Conservation (phyloP, 1,140 invertebrate genomes). For the Brachionus rotundiformis region DNA sequence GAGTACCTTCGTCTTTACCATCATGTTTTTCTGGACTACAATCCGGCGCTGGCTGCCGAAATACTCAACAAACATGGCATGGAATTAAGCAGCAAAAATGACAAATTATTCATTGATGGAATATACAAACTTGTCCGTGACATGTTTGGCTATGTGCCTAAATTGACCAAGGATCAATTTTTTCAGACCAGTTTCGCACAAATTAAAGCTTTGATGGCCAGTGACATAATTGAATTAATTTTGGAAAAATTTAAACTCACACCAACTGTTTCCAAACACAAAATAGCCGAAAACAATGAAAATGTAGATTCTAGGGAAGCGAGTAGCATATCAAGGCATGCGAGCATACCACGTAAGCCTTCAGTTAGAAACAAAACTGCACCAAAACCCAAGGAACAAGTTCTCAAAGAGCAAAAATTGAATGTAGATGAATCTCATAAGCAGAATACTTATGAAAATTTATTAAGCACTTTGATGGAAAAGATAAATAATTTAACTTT, state of each 20-base stretch:
- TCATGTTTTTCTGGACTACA: constrained; percentile 43
- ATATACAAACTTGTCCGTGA: constrained; percentile 49
- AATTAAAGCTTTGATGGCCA: constrained; percentile 40
- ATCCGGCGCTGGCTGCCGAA: not conserved
- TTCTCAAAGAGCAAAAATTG: constrained; percentile 5
- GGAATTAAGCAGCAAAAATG: constrained; percentile 49
- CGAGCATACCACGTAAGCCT: not conserved
- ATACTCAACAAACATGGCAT: constrained; percentile 24
- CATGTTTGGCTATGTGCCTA: constrained; percentile 37
- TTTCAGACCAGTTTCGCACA: constrained; percentile 49
- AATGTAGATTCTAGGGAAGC: not conserved
- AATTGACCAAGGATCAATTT: constrained; percentile 51
- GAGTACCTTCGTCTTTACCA: constrained; percentile 39
- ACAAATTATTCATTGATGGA: constrained; percentile 48
- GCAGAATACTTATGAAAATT: not conserved
- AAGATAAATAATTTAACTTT: constrained; percentile 28
- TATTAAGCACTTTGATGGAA: constrained; percentile 36
- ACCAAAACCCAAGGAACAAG: not conserved
- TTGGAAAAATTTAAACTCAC: constrained; percentile 9
- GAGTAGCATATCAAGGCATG: not conserved
- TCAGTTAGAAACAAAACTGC: not conserved
- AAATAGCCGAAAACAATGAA: not conserved
- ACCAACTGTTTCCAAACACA: not conserved
- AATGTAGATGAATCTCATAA: not conserved
- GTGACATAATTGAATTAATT: constrained; percentile 22